These are phyloP conservation scores for Tanytarsus gracilentus DNA, from an alignment of 2,888 invertebrate genomes.

Conservation along the genomic window DNA sequence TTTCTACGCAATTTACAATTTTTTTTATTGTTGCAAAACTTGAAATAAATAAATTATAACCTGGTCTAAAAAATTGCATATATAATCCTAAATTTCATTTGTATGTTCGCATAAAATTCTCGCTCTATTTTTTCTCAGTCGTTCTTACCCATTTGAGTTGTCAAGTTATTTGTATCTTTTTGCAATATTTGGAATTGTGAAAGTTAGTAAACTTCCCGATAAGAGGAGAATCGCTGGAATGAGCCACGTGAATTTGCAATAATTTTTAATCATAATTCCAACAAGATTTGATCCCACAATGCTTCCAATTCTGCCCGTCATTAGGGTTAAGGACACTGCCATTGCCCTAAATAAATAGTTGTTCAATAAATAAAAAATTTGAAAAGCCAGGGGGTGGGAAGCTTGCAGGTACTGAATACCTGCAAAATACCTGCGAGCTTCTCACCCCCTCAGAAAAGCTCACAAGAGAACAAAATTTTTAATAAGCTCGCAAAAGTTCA, in stretches of 20 bases:
- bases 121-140: too few species aligned
- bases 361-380: not conserved
- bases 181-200: constrained; percentile 18
- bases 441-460: too few species aligned
- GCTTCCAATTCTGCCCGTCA: not conserved
- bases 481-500: constrained; percentile 45
- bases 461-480: not conserved
- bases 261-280: not conserved
- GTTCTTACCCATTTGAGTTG: too few species aligned
- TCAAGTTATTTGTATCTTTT: not conserved
- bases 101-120: too few species aligned
- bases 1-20: too few species aligned
- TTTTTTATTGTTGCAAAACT: too few species aligned
- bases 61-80: too few species aligned
- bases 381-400: not conserved
- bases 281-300: not conserved
- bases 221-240: not conserved
- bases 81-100: too few species aligned
- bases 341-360: not conserved
- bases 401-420: not conserved
- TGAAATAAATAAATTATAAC: too few species aligned
- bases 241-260: constrained; percentile 9
- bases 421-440: not conserved
- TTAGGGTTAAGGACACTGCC: not conserved
- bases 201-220: not conserved